Evolutionary conservation across 2,113 vertebrate genomes (phyloP).

Genomic region (Plotosus lineatus): DNA sequence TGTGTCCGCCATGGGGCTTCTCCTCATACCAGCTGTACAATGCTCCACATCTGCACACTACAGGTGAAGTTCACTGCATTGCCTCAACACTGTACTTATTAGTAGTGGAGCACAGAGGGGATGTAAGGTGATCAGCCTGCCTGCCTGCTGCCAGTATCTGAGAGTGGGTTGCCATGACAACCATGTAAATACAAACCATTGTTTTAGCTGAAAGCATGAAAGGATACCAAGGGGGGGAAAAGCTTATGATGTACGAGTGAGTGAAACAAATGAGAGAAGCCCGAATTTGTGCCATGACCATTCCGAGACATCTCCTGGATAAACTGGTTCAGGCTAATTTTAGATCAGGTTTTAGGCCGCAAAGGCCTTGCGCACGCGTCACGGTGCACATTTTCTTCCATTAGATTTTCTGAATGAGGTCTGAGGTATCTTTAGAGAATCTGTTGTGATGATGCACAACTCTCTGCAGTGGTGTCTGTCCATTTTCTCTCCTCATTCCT

Average conservation of each 20-base stretch:
- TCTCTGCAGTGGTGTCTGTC: background rate
- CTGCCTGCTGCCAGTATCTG: constrained; percentile 38
- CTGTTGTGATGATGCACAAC: background rate
- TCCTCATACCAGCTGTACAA: background rate
- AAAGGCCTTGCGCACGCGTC: constrained; percentile 7
- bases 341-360: constrained; percentile 24
- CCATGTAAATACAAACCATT: constrained; percentile 37
- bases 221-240: background rate
- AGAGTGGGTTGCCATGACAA: constrained; percentile 39
- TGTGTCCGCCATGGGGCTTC: background rate
- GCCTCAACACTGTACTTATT: constrained; percentile 17
- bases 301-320: constrained; percentile 40
- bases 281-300: constrained; percentile 9
- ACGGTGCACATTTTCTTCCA: constrained; percentile 35
- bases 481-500: constrained; percentile 4
- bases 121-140: constrained; percentile 14
- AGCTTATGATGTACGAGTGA: background rate
- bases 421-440: constrained; percentile 6
- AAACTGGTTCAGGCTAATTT: constrained; percentile 52
- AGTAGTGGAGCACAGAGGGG: background rate
- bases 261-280: background rate
- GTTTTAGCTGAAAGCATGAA: constrained; percentile 7
- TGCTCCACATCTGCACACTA: background rate
- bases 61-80: background rate
- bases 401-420: constrained; percentile 43